Percentiles rank a stretch among this genome's conserved stretches.
Conservation (phyloP, 1,140 invertebrate genomes). For the Berghia stephanieae region DNA sequence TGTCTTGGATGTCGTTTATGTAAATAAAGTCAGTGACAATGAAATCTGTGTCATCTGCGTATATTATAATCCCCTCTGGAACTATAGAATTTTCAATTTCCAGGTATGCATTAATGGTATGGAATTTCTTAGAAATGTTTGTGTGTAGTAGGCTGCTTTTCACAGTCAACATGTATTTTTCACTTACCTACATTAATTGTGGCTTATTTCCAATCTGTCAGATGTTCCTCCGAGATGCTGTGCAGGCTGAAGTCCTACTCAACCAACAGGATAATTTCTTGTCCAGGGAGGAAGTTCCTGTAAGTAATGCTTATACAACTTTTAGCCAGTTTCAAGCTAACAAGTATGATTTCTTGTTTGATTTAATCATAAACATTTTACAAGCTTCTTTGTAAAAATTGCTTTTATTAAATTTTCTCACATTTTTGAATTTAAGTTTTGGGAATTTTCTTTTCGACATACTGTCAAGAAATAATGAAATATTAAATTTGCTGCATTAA, state of each 20-base stretch:
- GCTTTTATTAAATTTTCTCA: background rate
- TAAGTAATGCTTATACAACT: slow-evolving; percentile 54
- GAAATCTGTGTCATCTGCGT: no score
- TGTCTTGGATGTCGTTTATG: no score
- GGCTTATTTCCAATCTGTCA: slow-evolving; percentile 68
- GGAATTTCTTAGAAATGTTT: background rate
- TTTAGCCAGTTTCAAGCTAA: background rate
- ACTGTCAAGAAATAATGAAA: no score
- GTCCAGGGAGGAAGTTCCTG: slow-evolving; percentile 93
- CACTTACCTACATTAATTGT: slow-evolving; percentile 7
- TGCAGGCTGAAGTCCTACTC: slow-evolving; percentile 96
- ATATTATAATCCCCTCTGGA: no score
- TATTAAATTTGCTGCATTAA: no score
- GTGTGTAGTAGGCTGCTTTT: background rate
- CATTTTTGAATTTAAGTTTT: no score
- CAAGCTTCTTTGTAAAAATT: background rate
- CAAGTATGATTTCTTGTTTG: background rate
- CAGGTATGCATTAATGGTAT: no score
- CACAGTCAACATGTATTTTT: no score
- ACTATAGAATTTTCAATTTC: no score
- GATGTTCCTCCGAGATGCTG: slow-evolving; percentile 94
- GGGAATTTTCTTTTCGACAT: no score
- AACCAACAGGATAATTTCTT: slow-evolving; percentile 97
- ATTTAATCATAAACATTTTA: background rate
- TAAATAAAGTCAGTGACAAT: no score